Conservation (phyloP, 2,888 invertebrate genomes). For the Microctonus hyperodae region DNA sequence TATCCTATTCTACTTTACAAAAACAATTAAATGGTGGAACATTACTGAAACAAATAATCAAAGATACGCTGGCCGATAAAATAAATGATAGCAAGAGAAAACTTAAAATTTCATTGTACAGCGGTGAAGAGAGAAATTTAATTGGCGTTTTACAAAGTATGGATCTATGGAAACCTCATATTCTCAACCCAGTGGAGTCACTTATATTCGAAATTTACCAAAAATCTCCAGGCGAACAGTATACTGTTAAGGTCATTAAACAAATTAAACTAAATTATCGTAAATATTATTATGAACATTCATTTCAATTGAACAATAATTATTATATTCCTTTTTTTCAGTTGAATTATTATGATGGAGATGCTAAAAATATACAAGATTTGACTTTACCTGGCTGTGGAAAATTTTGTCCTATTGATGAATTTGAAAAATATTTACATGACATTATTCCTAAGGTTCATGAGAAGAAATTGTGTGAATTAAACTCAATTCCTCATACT, state of each 20-base stretch:
- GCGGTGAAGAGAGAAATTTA: slow-evolving; percentile 54
- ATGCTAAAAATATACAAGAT: slow-evolving; percentile 33
- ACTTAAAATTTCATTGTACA: slow-evolving; percentile 50
- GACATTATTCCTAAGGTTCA: slow-evolving; percentile 43
- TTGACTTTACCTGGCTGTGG: slow-evolving; percentile 43
- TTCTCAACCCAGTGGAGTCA: slow-evolving; percentile 50
- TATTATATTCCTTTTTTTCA: slow-evolving; percentile 23
- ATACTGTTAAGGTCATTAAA: slow-evolving; percentile 47
- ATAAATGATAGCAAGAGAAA: slow-evolving; percentile 19
- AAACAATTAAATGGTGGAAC: slow-evolving; percentile 68
- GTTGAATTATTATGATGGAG: slow-evolving; percentile 43
- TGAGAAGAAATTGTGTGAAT: slow-evolving; percentile 41
- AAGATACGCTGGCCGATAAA: slow-evolving; percentile 39
- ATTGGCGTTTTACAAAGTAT: slow-evolving; percentile 51
- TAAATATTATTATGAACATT: too few relatives aligned
- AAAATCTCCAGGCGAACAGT: slow-evolving; percentile 34
- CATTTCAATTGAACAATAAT: not conserved
- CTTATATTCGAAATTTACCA: slow-evolving; percentile 51
- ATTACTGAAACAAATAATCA: slow-evolving; percentile 46
- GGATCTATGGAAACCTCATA: slow-evolving; percentile 50
- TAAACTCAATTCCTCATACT: not conserved
- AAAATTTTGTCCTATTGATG: slow-evolving; percentile 43
- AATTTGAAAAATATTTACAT: slow-evolving; percentile 40
- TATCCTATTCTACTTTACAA: slow-evolving; percentile 64
- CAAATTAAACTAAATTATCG: not conserved